phyloP scores from a whole-genome alignment of 2,888 invertebrate genomes.

The Xestia xanthographa region DNA sequence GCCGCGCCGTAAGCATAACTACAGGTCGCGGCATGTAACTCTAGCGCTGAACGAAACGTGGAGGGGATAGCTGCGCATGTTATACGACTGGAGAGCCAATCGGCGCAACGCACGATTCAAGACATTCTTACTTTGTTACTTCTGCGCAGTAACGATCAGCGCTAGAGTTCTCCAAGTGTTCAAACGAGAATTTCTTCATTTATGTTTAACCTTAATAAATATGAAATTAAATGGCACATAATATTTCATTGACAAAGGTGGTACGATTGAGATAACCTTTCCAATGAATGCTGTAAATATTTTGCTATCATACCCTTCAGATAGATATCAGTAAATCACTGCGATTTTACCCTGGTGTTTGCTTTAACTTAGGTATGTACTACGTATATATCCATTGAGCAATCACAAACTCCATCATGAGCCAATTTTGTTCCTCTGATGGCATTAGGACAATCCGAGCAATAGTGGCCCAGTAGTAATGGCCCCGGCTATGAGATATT shows the following conservation, averaged over 20 bases:
- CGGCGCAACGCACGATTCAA: too few relatives aligned
- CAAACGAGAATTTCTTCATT: conserved; percentile 8
- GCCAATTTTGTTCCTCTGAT: not conserved
- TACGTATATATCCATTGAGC: not conserved
- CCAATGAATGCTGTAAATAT: conserved; percentile 43
- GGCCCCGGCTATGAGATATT: too few relatives aligned
- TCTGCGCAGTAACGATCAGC: too few relatives aligned
- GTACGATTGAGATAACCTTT: conserved; percentile 48
- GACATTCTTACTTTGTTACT: too few relatives aligned
- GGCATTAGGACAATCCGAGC: not conserved
- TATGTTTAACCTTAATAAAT: not conserved
- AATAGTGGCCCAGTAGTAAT: too few relatives aligned
- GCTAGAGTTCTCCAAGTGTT: too few relatives aligned
- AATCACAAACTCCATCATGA: not conserved
- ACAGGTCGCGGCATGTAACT: too few relatives aligned
- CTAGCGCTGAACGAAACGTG: too few relatives aligned
- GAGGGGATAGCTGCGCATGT: too few relatives aligned
- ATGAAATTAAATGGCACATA: conserved; percentile 3
- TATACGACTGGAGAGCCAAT: too few relatives aligned
- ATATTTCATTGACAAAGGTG: conserved; percentile 32
- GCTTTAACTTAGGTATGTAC: not conserved
- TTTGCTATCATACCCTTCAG: conserved; percentile 43
- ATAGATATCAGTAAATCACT: conserved; percentile 40
- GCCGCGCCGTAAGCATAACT: not conserved
- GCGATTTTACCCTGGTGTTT: conserved; percentile 19